Base-by-base conservation (phyloP, 2,888 invertebrate genomes). In the Crocallis elinguaria region DNA sequence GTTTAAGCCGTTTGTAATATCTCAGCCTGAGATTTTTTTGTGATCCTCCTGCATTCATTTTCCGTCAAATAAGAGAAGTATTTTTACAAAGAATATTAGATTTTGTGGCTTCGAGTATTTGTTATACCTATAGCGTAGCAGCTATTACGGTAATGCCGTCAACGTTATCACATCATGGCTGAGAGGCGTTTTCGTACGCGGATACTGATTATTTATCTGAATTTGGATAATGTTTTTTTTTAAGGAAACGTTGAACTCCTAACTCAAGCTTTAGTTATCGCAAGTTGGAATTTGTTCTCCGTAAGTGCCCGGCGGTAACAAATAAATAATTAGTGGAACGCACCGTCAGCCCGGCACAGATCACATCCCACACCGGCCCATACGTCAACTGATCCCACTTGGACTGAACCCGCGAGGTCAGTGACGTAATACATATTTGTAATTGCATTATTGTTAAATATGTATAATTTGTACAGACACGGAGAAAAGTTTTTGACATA, bases 71-170 rank as follows among this genome's bases (percentile, higher is more conserved):
- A 21, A 42, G 42, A 36, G 35, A 49, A 36, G 30, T 35, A 37
- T 49, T 49, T 49, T 43, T 43, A 43, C 42, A 49, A 43, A 43
- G 42, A 49, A 43, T 43, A 43, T 49, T 42, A 49, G 35, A 42
- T 49, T 42, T 29, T 42, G 35, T 23, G 42, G 49, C 14, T 41
- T 35, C 21, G 36, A 49, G 29, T 42, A 42, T 36, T 49, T 41
- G 35, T 41, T 41, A 37, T 46, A 41, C 35, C 41, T 39, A 27
- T 39, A 11, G 48, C 33, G 25, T 27, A 27, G 27, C 25, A 27
- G 39, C 19, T 33, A 49, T 35, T 35, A 39, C 35, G 13, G 39
- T 13, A n/a, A 23, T 30, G 48, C 39, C 6, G 11, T 2, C 13
- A 36, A 21, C 36, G 36, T 36, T 36, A 35, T 43, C 30, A 27